Percentiles rank a stretch among this genome's conserved stretches.
Conservation (phyloP, 2,113 vertebrate genomes). For the Phylloscopus trochilus region DNA sequence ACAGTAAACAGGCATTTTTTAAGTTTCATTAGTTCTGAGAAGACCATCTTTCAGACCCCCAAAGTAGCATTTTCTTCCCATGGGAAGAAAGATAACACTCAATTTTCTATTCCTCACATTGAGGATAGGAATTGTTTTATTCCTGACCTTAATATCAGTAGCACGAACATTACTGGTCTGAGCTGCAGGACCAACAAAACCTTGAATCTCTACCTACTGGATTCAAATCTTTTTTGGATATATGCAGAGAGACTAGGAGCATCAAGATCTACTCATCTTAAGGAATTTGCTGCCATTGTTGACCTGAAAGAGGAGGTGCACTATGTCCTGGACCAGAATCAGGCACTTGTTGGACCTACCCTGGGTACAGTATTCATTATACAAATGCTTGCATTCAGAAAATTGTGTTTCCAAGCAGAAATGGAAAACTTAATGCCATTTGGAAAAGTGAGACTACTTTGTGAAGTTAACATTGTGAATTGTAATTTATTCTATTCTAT, state of each 20-base stretch:
- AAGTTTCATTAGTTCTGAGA: constrained; percentile 56
- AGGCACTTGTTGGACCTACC: constrained; percentile 72
- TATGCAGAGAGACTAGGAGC: constrained; percentile 90
- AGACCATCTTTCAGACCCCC: constrained; percentile 48
- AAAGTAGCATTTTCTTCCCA: constrained; percentile 67
- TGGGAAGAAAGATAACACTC: constrained; percentile 61
- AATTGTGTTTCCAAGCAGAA: not conserved
- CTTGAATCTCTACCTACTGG: constrained; percentile 91
- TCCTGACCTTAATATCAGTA: constrained; percentile 24
- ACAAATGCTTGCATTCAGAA: not conserved
- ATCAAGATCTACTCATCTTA: constrained; percentile 36
- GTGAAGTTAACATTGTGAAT: not conserved
- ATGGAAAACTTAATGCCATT: not conserved
- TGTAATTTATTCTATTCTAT: not conserved
- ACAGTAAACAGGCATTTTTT: constrained; percentile 64
- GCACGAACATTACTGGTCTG: constrained; percentile 80
- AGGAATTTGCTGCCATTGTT: constrained; percentile 87
- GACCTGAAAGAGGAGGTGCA: constrained; percentile 92
- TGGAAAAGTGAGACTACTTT: not conserved
- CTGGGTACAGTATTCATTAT: constrained; percentile 76
- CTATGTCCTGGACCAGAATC: constrained; percentile 83
- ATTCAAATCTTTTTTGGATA: constrained; percentile 89
- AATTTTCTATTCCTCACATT: constrained; percentile 76
- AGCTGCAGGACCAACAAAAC: constrained; percentile 94
- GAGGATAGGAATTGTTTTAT: constrained; percentile 71